These are phyloP conservation scores for Proteles cristata DNA, from an alignment of 2,113 vertebrate species.

Conservation along the genomic window DNA sequence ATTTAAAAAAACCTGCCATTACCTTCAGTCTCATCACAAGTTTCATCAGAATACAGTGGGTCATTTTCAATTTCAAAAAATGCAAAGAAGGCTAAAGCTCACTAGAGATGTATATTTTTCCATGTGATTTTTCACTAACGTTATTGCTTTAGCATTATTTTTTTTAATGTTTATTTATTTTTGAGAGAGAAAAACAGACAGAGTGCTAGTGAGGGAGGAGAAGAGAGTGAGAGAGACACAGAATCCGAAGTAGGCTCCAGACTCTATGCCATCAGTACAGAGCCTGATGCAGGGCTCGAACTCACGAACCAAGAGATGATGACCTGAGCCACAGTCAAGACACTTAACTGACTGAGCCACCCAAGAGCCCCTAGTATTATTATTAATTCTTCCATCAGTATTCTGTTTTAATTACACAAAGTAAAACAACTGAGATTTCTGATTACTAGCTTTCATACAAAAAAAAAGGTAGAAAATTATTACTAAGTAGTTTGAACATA, in stretches of 20 bases:
- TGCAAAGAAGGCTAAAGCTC: neutral
- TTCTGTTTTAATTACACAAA: constrained; percentile 2
- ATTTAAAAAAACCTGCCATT: neutral
- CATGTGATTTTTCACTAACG: neutral
- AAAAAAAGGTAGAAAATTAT: constrained; percentile 12
- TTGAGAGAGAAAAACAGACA: no score
- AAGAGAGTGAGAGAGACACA: no score
- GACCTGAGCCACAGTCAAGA: no score
- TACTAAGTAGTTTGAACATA: constrained; percentile 35
- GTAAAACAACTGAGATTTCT: neutral
- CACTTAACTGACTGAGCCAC: no score
- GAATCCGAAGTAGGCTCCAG: no score
- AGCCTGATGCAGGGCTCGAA: no score
- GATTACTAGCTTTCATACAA: neutral
- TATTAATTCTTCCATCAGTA: neutral
- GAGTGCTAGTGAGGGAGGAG: no score
- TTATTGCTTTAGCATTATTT: neutral
- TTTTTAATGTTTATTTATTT: no score
- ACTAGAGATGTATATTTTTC: neutral
- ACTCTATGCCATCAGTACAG: no score
- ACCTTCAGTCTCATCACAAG: neutral
- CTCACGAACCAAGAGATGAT: no score
- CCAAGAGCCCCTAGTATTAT: neutral
- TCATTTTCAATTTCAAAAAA: constrained; percentile 44
- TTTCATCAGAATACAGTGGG: neutral